These are phyloP conservation scores for Timandra comae DNA, from an alignment of 2,888 invertebrate species.

Conservation along the genomic window DNA sequence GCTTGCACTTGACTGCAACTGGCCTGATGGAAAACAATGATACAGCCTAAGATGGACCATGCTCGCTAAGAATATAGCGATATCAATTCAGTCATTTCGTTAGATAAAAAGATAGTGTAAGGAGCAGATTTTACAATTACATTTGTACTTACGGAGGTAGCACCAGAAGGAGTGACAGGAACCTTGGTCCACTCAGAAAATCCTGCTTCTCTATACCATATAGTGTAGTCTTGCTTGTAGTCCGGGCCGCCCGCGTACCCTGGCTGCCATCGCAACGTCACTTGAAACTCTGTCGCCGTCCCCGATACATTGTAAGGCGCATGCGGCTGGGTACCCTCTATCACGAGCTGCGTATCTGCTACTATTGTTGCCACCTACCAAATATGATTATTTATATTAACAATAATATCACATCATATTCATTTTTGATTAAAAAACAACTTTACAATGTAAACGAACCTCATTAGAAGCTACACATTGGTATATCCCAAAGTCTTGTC, in stretches of 20 bases:
- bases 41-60: no score
- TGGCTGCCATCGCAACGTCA: slow-evolving; percentile 94
- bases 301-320: slow-evolving; percentile 97
- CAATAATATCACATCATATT: background rate
- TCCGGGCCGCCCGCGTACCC: slow-evolving; percentile 97
- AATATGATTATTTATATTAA: no score
- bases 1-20: no score
- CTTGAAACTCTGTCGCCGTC: slow-evolving; percentile 91
- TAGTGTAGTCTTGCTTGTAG: slow-evolving; percentile 95
- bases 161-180: slow-evolving; percentile 93
- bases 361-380: slow-evolving; percentile 91
- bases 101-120: background rate
- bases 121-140: background rate
- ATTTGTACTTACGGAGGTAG: slow-evolving; percentile 75
- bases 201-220: slow-evolving; percentile 94
- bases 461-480: slow-evolving; percentile 97
- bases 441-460: slow-evolving; percentile 33
- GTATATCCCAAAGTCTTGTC: slow-evolving; percentile 95
- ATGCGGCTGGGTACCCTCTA: slow-evolving; percentile 97
- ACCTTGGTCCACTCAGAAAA: slow-evolving; percentile 95
- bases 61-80: no score
- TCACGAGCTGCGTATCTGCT: slow-evolving; percentile 90
- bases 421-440: background rate
- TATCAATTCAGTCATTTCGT: background rate
- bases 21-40: no score